A percentile compares a stretch with the other conserved stretches of the same genome.
These are phyloP conservation scores for Amblyraja radiata DNA, from an alignment of 2,797 vertebrate species.

Conservation along the genomic window DNA sequence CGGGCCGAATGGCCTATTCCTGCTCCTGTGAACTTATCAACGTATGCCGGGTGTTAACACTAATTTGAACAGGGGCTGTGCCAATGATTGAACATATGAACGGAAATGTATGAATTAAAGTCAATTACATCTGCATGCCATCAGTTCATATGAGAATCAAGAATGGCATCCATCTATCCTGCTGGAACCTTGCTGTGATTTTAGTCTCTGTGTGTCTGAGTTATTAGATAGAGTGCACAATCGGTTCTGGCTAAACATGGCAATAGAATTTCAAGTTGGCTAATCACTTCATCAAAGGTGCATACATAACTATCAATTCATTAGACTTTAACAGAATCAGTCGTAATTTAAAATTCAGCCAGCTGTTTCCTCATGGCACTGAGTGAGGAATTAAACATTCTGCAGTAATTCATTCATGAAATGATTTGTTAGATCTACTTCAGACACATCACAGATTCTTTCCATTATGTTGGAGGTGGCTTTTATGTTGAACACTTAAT, in stretches of 20 bases:
- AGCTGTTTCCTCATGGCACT: no score
- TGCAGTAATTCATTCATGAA: slow-evolving; percentile 20
- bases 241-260: background rate
- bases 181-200: background rate
- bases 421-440: slow-evolving; percentile 4
- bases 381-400: background rate
- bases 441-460: background rate
- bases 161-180: background rate
- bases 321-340: background rate
- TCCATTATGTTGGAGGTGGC: background rate
- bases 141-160: background rate
- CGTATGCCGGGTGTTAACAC: no score
- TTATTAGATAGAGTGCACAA: background rate
- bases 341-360: slow-evolving; percentile 29
- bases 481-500: background rate
- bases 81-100: background rate
- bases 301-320: background rate
- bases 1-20: no score
- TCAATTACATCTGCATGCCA: no score
- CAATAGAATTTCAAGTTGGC: background rate
- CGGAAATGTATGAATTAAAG: background rate
- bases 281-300: background rate
- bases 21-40: no score
- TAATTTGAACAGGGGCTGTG: background rate
- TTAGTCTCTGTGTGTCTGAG: background rate